Evolutionary conservation across 2,888 invertebrate genomes (phyloP).

Genomic region (Nomada hirtipes): DNA sequence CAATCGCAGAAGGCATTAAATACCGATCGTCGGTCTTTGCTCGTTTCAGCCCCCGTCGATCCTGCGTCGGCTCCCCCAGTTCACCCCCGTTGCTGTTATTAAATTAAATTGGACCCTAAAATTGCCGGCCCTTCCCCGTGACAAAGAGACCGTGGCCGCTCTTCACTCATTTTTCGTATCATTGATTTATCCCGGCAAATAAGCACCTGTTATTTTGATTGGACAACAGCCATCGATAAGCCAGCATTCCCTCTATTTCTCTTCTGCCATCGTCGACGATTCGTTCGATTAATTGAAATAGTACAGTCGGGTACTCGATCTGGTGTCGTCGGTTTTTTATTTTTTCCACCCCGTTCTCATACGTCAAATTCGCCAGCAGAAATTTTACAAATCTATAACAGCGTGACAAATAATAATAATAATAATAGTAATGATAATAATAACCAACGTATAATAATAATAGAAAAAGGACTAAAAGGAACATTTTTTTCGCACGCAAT

Average conservation of each 20-base stretch:
- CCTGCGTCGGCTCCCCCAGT: constrained; percentile 51
- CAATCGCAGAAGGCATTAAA: constrained; percentile 83
- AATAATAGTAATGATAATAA: no score
- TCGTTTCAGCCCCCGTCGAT: constrained; percentile 69
- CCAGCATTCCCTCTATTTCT: constrained; percentile 43
- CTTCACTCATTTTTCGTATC: constrained; percentile 60
- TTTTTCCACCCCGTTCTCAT: not conserved
- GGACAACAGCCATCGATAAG: constrained; percentile 56
- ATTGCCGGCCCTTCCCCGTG: constrained; percentile 69
- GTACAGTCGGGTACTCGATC: constrained; percentile 24
- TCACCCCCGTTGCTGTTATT: constrained; percentile 74
- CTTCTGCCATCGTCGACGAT: constrained; percentile 17
- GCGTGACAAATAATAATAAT: no score
- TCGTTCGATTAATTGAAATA: constrained; percentile 45
- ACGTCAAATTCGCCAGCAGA: not conserved
- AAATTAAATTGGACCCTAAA: constrained; percentile 83
- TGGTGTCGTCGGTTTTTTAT: constrained; percentile 16
- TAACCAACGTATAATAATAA: not conserved
- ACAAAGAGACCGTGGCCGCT: constrained; percentile 71
- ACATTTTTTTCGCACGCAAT: constrained; percentile 39
- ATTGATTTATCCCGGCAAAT: constrained; percentile 59
- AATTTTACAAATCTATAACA: not conserved
- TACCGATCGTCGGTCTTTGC: constrained; percentile 82
- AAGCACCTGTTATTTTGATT: constrained; percentile 60
- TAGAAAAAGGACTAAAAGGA: not conserved